A percentile compares a stretch with the other conserved stretches of the same genome.
Conservation (phyloP, 2,888 invertebrate species). For the Scaptomyza flava region DNA sequence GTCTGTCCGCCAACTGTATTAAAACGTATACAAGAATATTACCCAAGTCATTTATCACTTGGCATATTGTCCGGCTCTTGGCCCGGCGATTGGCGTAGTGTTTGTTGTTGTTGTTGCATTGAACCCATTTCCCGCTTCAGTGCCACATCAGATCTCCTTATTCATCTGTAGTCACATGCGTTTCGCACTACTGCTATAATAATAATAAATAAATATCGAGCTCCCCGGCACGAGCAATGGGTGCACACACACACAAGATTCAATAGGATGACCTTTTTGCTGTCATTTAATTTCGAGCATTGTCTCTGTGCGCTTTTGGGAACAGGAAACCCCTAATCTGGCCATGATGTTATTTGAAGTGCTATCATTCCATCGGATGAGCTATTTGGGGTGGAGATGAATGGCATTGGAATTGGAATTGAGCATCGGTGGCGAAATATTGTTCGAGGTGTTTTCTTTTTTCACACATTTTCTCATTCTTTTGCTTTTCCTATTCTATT, state of each 20-base stretch:
- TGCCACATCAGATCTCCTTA: constrained; percentile 51
- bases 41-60: constrained; percentile 83
- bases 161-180: constrained; percentile 51
- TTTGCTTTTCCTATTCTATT: not conserved
- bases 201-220: constrained; percentile 77
- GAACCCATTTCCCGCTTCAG: constrained; percentile 81
- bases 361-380: constrained; percentile 70
- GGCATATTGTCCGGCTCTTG: constrained; percentile 81
- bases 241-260: constrained; percentile 53
- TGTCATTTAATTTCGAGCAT: constrained; percentile 82
- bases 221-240: constrained; percentile 56
- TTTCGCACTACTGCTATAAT: constrained; percentile 65
- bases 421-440: constrained; percentile 53
- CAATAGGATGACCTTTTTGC: constrained; percentile 76
- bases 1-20: constrained; percentile 62
- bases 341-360: constrained; percentile 77
- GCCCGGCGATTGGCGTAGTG: constrained; percentile 78
- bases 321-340: constrained; percentile 83
- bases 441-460: constrained; percentile 44
- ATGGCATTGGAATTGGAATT: constrained; percentile 65
- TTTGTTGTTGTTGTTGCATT: constrained; percentile 23
- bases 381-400: constrained; percentile 36
- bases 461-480: constrained; percentile 25
- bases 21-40: constrained; percentile 68
- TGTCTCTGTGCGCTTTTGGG: constrained; percentile 76